Conservation (phyloP, 2,113 vertebrate species). For the Tautogolabrus adspersus region DNA sequence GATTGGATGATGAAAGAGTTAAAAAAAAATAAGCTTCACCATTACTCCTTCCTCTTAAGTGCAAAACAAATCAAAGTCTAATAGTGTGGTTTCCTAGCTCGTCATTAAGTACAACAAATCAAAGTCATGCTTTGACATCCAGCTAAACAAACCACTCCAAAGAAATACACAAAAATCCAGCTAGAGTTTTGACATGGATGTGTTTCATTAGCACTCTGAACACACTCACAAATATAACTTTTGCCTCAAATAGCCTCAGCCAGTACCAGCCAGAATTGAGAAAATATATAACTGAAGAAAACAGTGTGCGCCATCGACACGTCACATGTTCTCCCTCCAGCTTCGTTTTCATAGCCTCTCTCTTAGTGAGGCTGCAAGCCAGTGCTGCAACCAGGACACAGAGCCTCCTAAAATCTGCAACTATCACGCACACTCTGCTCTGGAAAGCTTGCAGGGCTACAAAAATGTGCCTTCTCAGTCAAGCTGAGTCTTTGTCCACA, state of each 20-base stretch:
- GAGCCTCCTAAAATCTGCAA: constrained; percentile 37
- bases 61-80: background rate
- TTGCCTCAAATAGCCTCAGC: constrained; percentile 60
- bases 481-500: constrained; percentile 19
- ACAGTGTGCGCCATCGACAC: constrained; percentile 52
- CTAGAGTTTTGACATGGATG: background rate
- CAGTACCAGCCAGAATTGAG: constrained; percentile 52
- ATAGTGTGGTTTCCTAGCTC: background rate
- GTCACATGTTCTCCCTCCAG: constrained; percentile 57
- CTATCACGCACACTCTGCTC: constrained; percentile 8
- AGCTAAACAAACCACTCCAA: background rate
- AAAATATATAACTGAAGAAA: constrained; percentile 66
- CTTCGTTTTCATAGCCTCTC: constrained; percentile 26
- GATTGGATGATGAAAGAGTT: constrained; percentile 7
- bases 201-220: constrained; percentile 37
- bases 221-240: constrained; percentile 28
- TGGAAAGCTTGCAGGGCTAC: constrained; percentile 19
- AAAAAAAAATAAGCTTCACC: constrained; percentile 2
- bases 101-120: background rate
- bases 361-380: constrained; percentile 47
- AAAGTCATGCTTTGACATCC: background rate
- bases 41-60: background rate
- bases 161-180: background rate
- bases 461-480: constrained; percentile 16
- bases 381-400: constrained; percentile 39